phyloP scores from a whole-genome alignment of 2,797 vertebrate genomes.

The Diglossa cyanea region DNA sequence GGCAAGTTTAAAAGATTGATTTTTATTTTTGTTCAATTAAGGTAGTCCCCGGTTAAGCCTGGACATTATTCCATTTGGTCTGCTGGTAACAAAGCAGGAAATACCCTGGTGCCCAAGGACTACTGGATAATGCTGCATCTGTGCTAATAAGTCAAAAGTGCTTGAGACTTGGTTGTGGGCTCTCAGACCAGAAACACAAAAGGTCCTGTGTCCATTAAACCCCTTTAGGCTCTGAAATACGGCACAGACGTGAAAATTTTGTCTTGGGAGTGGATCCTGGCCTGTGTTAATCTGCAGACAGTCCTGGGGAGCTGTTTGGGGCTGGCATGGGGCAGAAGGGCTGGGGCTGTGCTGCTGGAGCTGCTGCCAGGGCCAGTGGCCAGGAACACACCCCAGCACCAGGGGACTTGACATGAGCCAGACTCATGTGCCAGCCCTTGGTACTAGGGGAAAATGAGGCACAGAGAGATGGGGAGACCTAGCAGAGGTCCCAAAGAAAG shows the following conservation, averaged over 20 bases:
- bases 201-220: background rate
- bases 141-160: background rate
- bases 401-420: background rate
- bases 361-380: background rate
- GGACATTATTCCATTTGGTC: background rate
- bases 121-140: background rate
- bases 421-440: background rate
- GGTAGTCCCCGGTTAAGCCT: background rate
- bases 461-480: background rate
- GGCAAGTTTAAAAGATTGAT: background rate
- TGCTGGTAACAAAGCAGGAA: background rate
- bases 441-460: background rate
- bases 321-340: background rate
- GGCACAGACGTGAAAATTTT: background rate
- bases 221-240: background rate
- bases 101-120: background rate
- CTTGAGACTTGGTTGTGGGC: background rate
- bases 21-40: background rate
- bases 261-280: background rate
- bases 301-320: background rate
- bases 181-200: background rate
- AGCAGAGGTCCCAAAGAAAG: background rate
- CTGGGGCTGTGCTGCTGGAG: background rate
- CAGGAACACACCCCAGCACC: background rate
- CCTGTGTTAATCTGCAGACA: rapidly evolving